phyloP scores from a whole-genome alignment of 1,140 invertebrate genomes.

The Phocides pigmalion region DNA sequence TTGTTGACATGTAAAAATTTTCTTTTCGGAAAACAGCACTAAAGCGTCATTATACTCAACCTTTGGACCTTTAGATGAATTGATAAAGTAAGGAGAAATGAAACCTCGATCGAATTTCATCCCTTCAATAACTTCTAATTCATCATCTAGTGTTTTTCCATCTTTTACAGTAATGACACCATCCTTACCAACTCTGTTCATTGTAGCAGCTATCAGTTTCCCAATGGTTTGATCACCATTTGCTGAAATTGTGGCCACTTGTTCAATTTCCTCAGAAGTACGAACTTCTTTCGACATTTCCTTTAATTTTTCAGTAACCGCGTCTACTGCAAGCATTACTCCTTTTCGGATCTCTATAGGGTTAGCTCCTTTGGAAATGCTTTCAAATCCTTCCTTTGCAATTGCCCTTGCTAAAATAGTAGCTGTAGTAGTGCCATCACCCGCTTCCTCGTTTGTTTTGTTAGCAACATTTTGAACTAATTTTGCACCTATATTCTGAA shows the following conservation, averaged over 20 bases:
- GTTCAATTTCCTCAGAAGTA: slow-evolving; percentile 99
- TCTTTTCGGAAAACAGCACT: slow-evolving; percentile 98
- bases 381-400: slow-evolving; percentile 99
- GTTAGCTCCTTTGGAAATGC: slow-evolving; percentile 99
- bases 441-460: slow-evolving; percentile 99
- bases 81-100: slow-evolving; percentile 99
- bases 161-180: slow-evolving; percentile 99
- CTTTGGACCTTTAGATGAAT: slow-evolving; percentile 98
- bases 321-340: slow-evolving; percentile 98
- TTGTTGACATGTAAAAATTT: slow-evolving; percentile 98
- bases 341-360: slow-evolving; percentile 98
- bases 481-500: slow-evolving; percentile 99
- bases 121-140: slow-evolving; percentile 99
- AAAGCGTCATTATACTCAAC: slow-evolving; percentile 99
- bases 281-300: slow-evolving; percentile 96
- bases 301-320: slow-evolving; percentile 95
- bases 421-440: slow-evolving; percentile 99
- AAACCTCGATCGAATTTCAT: slow-evolving; percentile 99
- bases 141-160: slow-evolving; percentile 98
- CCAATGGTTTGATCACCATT: slow-evolving; percentile 98
- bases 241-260: slow-evolving; percentile 99
- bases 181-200: slow-evolving; percentile 98
- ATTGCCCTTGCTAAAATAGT: slow-evolving; percentile 99
- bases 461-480: slow-evolving; percentile 99
- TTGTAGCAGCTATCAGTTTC: slow-evolving; percentile 98